Evolutionary conservation across 2,797 vertebrate species (phyloP).

Genomic region (Merluccius polli): DNA sequence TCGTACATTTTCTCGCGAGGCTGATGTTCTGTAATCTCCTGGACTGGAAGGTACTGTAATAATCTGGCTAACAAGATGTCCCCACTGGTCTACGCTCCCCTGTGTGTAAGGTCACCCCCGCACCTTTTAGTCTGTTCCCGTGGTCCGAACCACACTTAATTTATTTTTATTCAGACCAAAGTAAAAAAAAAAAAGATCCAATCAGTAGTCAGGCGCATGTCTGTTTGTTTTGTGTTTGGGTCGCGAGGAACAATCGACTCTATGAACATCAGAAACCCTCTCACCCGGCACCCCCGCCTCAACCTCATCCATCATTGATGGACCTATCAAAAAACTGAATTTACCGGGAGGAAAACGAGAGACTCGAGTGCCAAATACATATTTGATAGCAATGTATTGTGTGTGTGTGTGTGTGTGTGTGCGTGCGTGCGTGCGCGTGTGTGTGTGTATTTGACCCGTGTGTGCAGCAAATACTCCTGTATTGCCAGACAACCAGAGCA

Average conservation of each 20-base stretch:
- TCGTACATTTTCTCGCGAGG: no score
- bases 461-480: neutral
- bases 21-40: neutral
- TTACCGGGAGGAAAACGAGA: no score
- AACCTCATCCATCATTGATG: neutral
- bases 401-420: no score
- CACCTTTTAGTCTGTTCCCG: no score
- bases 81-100: neutral
- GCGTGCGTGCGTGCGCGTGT: no score
- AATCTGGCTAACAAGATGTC: no score
- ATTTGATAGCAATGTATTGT: neutral
- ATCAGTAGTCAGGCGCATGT: neutral
- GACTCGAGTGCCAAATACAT: no score
- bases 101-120: neutral
- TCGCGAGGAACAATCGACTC: neutral
- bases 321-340: neutral
- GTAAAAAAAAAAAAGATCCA: neutral
- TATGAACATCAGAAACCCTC: neutral
- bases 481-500: neutral
- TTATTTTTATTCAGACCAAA: no score
- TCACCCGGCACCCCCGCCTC: neutral
- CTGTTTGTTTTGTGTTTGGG: neutral
- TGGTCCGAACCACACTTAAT: no score
- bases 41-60: neutral
- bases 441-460: neutral